A percentile compares a stretch with the other conserved stretches of the same genome.
Evolutionary conservation across 2,888 invertebrate species (phyloP).

Genomic region (Andrena fulva): DNA sequence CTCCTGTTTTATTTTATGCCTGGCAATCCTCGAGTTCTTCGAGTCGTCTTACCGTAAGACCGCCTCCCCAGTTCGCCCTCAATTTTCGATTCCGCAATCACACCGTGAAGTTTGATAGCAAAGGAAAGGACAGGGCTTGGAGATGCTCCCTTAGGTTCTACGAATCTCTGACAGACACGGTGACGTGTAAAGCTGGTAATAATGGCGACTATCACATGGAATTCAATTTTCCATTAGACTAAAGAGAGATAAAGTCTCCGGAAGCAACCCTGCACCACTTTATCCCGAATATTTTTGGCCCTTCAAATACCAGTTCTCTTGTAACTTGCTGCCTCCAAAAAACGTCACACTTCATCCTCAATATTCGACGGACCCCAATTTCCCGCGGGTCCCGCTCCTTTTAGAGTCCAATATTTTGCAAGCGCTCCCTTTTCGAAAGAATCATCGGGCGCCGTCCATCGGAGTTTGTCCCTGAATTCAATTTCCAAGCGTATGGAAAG

Average conservation of each 20-base stretch:
- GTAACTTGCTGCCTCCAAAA: too few relatives aligned
- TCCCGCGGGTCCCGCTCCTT: not conserved
- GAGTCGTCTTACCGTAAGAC: slow-evolving; percentile 1
- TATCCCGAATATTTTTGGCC: too few relatives aligned
- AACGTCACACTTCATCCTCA: too few relatives aligned
- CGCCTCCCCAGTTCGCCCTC: slow-evolving; percentile 5
- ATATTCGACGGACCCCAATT: not conserved
- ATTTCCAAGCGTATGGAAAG: not conserved
- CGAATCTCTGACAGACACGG: not conserved
- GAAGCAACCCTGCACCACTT: not conserved
- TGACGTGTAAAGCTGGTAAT: slow-evolving; percentile 27
- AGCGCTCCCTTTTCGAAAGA: not conserved
- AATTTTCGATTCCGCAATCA: slow-evolving; percentile 21
- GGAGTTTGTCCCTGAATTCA: not conserved
- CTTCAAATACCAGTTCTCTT: too few relatives aligned
- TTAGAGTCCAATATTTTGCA: not conserved
- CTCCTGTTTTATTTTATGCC: not conserved
- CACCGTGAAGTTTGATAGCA: slow-evolving; percentile 36
- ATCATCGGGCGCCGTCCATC: not conserved
- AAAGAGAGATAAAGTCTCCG: not conserved
- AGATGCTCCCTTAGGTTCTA: not conserved
- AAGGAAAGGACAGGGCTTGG: slow-evolving; percentile 13
- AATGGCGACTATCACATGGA: slow-evolving; percentile 6
- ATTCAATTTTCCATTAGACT: not conserved
- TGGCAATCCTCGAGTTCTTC: not conserved